Percentiles rank a stretch among this genome's conserved stretches.
These are phyloP conservation scores for Clarias magur DNA, from an alignment of 2,113 vertebrate genomes.

Conservation along the genomic window DNA sequence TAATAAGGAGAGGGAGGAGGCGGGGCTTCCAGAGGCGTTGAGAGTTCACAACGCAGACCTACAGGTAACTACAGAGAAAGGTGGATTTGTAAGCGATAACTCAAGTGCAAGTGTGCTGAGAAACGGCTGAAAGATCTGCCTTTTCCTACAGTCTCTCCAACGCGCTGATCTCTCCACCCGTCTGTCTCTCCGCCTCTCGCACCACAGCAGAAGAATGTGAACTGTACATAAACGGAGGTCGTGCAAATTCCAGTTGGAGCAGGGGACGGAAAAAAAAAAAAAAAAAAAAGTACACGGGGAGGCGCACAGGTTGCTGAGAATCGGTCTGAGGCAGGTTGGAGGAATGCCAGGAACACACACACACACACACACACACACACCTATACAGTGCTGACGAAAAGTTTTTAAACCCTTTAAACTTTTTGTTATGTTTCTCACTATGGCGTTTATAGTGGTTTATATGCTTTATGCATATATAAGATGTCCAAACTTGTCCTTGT, in stretches of 20 bases:
- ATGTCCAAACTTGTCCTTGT: too few relatives aligned
- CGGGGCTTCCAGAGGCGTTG: neutral
- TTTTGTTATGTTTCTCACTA: too few relatives aligned
- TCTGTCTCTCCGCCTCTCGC: neutral
- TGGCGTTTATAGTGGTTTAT: too few relatives aligned
- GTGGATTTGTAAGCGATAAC: neutral
- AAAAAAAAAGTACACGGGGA: conserved; percentile 22
- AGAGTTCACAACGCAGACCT: neutral
- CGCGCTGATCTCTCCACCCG: neutral
- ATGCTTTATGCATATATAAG: too few relatives aligned
- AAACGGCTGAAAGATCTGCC: neutral
- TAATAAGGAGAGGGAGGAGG: neutral
- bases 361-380: conserved; percentile 19
- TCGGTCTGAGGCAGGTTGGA: neutral
- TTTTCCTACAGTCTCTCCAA: neutral
- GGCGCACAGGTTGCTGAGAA: conserved; percentile 12
- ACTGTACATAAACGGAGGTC: conserved; percentile 25
- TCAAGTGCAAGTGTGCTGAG: neutral
- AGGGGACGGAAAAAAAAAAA: conserved; percentile 1
- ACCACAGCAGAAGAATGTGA: conserved; percentile 31
- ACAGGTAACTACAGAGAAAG: too few relatives aligned
- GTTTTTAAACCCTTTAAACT: too few relatives aligned
- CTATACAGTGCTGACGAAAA: too few relatives aligned
- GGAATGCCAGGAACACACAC: neutral
- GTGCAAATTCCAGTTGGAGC: conserved; percentile 16